Conservation (phyloP, 2,113 vertebrate genomes). For the Macaca fascicularis region DNA sequence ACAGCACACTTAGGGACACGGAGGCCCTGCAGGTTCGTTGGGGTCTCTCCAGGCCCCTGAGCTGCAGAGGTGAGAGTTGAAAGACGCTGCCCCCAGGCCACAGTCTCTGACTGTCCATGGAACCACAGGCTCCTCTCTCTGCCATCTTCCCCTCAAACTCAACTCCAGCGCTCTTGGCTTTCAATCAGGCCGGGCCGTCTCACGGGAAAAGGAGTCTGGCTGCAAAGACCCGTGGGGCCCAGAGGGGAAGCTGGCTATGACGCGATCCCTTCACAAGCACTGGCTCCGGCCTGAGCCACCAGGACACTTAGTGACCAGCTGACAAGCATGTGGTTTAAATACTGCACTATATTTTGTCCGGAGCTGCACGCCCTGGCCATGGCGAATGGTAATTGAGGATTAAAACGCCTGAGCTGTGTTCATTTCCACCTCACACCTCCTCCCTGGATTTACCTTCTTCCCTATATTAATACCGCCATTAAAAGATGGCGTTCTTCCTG, state of each 20-base stretch:
- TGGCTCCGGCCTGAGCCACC: background rate
- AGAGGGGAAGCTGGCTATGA: background rate
- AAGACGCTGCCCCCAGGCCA: fast-evolving
- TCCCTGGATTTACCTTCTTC: too few relatives aligned
- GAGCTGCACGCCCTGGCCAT: too few relatives aligned
- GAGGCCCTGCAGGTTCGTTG: fast-evolving
- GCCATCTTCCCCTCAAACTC: background rate
- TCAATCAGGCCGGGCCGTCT: background rate
- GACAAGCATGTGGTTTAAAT: background rate
- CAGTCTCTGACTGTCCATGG: background rate
- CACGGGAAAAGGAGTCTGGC: background rate
- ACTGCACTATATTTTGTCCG: too few relatives aligned
- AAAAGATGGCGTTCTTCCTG: too few relatives aligned
- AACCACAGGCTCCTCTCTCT: background rate
- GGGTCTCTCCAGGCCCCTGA: too few relatives aligned
- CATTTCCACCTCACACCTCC: too few relatives aligned
- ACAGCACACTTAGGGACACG: background rate
- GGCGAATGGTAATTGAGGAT: too few relatives aligned
- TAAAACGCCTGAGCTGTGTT: too few relatives aligned
- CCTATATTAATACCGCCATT: too few relatives aligned
- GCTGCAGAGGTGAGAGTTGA: background rate
- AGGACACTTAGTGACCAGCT: fast-evolving
- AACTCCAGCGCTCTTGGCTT: background rate
- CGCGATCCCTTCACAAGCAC: background rate
- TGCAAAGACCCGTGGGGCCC: background rate